Conservation (phyloP, 2,888 invertebrate genomes). For the Trichacis sp. region DNA sequence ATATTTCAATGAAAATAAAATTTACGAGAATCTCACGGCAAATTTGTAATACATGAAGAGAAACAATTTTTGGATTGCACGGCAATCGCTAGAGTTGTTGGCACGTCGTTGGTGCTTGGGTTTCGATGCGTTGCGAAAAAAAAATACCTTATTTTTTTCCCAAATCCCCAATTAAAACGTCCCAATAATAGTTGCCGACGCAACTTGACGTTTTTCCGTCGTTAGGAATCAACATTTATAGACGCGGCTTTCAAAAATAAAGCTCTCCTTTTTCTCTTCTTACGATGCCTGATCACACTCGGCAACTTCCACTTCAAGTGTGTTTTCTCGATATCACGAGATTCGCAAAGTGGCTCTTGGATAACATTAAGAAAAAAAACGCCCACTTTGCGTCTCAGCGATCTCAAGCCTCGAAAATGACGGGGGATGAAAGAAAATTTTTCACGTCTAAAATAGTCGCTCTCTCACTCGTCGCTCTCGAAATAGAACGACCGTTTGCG, state of each 20-base stretch:
- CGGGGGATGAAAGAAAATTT: slow-evolving; percentile 42
- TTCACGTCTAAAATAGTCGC: slow-evolving; percentile 40
- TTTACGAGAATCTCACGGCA: slow-evolving; percentile 17
- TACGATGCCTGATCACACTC: no score
- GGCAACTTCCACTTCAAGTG: no score
- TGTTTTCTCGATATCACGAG: no score
- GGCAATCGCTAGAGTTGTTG: slow-evolving; percentile 32
- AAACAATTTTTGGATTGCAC: slow-evolving; percentile 37
- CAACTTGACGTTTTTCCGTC: no score
- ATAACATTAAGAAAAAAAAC: no score
- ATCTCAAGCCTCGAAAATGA: slow-evolving; percentile 29
- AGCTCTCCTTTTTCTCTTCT: no score
- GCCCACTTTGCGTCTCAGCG: neutral
- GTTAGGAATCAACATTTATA: no score
- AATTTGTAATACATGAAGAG: slow-evolving; percentile 38
- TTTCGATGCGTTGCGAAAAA: slow-evolving; percentile 28
- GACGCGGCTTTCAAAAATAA: no score
- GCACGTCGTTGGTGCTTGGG: slow-evolving; percentile 24
- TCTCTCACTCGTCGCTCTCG: slow-evolving; percentile 34
- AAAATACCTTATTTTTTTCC: slow-evolving; percentile 11
- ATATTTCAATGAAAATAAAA: no score
- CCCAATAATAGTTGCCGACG: no score
- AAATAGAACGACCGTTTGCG: slow-evolving; percentile 34
- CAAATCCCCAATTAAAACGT: no score
- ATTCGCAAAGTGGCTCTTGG: no score